Evolutionary conservation across 1,140 invertebrate genomes (phyloP).

Genomic region (Magallana angulata): DNA sequence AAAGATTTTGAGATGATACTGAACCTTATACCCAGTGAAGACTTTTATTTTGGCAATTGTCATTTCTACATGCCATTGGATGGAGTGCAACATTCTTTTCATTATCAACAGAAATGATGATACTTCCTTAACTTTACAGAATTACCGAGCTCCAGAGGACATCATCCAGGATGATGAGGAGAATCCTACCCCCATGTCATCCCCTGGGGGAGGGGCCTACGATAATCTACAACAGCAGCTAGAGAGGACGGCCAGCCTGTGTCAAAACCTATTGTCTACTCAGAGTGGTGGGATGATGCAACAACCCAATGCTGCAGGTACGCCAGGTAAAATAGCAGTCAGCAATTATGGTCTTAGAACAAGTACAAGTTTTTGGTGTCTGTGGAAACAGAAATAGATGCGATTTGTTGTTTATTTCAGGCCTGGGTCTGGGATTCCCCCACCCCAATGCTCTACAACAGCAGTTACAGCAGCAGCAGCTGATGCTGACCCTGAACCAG

Average conservation of each 20-base stretch:
- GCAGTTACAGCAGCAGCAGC: slow-evolving; percentile 75
- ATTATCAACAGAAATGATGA: too few species aligned
- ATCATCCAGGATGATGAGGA: slow-evolving; percentile 69
- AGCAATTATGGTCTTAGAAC: too few species aligned
- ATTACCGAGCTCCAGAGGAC: slow-evolving; percentile 70
- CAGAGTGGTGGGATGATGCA: slow-evolving; percentile 48
- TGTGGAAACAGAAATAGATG: too few species aligned
- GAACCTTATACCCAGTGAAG: too few species aligned
- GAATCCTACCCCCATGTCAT: slow-evolving; percentile 31
- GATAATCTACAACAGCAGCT: slow-evolving; percentile 68
- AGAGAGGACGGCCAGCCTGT: slow-evolving; percentile 65
- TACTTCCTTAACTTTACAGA: slow-evolving; percentile 54
- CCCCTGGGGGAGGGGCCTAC: slow-evolving; percentile 34
- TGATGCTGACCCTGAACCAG: slow-evolving; percentile 74
- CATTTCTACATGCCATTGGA: too few species aligned
- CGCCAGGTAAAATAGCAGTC: background rate
- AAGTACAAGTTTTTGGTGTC: too few species aligned
- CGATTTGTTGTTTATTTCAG: background rate
- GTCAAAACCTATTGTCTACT: slow-evolving; percentile 67
- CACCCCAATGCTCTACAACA: slow-evolving; percentile 65
- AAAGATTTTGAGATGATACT: too few species aligned
- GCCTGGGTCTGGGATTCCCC: background rate
- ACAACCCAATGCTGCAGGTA: slow-evolving; percentile 1
- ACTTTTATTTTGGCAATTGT: too few species aligned
- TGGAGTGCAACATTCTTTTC: too few species aligned